A percentile compares a stretch with the other conserved stretches of the same genome.
These are phyloP conservation scores for Thripadectes ignobilis DNA, from an alignment of 2,797 vertebrate species.

Conservation along the genomic window DNA sequence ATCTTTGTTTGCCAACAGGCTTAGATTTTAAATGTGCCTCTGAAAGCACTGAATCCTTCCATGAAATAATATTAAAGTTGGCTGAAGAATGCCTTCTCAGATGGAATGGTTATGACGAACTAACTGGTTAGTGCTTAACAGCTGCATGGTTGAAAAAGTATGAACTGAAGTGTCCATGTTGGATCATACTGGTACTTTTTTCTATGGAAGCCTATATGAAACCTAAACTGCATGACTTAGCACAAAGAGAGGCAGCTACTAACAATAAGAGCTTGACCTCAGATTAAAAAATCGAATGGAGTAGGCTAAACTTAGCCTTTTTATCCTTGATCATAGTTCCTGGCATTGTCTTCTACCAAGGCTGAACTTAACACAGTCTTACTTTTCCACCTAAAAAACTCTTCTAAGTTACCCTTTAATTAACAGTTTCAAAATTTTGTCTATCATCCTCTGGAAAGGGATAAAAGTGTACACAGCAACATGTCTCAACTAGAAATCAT, in stretches of 20 bases:
- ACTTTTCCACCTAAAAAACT: not conserved
- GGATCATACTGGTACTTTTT: not conserved
- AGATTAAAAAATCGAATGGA: slow-evolving; percentile 11
- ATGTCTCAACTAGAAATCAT: not conserved
- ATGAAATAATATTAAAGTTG: not conserved
- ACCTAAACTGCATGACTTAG: not conserved
- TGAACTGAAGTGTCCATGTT: not conserved
- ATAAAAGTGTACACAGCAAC: not conserved
- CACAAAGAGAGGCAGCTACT: not conserved
- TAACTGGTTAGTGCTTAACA: not conserved
- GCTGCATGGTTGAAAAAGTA: not conserved
- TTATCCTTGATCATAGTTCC: slow-evolving; percentile 9
- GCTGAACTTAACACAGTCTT: not conserved
- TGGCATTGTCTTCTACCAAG: not conserved
- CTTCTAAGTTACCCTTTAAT: not conserved
- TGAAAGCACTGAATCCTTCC: not conserved
- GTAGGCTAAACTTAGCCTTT: not conserved
- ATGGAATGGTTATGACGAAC: not conserved
- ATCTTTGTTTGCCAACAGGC: not conserved
- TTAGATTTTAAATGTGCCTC: not conserved
- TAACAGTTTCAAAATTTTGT: not conserved
- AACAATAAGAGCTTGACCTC: slow-evolving; percentile 7
- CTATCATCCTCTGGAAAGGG: not conserved
- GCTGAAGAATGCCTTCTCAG: not conserved
- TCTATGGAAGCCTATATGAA: not conserved